Evolutionary conservation across 2,113 vertebrate genomes (phyloP).

Genomic region (Thymallus thymallus): DNA sequence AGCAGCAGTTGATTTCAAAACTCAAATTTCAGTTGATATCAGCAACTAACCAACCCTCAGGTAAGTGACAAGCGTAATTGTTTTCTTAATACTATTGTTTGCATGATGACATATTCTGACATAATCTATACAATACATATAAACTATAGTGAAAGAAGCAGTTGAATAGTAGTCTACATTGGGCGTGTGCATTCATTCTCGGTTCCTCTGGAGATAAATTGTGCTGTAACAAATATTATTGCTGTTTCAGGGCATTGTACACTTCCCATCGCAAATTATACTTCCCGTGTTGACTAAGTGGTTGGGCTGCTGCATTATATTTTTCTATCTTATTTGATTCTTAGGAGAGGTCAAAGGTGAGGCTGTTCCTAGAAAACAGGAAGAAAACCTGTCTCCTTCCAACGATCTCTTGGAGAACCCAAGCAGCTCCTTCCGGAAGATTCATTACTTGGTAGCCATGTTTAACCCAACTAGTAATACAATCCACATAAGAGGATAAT

Average conservation of each 20-base stretch:
- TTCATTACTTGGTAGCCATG: conserved; percentile 64
- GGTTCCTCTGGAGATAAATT: too few relatives aligned
- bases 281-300: too few relatives aligned
- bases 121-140: background rate
- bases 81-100: background rate
- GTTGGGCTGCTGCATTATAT: background rate
- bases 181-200: too few relatives aligned
- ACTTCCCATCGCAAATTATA: too few relatives aligned
- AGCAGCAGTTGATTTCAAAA: conserved; percentile 81
- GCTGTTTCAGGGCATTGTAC: too few relatives aligned
- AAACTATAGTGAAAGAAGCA: too few relatives aligned
- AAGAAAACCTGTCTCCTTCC: conserved; percentile 48
- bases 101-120: background rate
- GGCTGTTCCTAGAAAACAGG: conserved; percentile 49
- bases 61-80: conserved; percentile 53
- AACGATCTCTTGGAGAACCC: conserved; percentile 61
- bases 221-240: too few relatives aligned
- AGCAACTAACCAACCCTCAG: conserved; percentile 59
- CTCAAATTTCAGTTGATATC: conserved; percentile 73
- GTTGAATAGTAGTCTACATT: too few relatives aligned
- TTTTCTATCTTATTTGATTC: conserved; percentile 30
- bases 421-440: conserved; percentile 54
- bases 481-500: background rate
- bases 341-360: conserved; percentile 71
- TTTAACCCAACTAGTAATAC: background rate